Base-by-base conservation (phyloP, 2,797 vertebrate species). In the Zenarchopterus dispar region DNA sequence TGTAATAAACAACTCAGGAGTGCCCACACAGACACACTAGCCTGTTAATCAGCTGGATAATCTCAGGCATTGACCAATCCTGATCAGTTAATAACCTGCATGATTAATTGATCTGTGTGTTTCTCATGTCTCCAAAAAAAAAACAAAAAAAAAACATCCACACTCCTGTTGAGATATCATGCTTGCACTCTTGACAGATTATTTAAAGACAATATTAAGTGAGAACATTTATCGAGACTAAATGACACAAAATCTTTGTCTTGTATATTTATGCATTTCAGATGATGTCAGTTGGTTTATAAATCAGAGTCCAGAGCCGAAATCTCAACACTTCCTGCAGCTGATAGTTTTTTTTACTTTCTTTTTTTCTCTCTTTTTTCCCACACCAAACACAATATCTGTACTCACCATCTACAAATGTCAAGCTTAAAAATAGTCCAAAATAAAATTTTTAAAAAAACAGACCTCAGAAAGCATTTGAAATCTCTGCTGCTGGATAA, bases 231-330 rank as follows among this genome's bases (percentile, higher is more conserved):
- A 50, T 67, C 36, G 18, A 61, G 68, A 21, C 6, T 45, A 23
- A 10, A 68, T 58, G 10, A 0, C 16, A 70, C 33, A 2, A 4
- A 64, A 36, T 67, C 54, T 84, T 74, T 76, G 55, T 64, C 43
- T 70, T 66, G 39, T 51, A 49, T 64, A 78, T 67, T 54, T 7
- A 73, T 62, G 24, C 1, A 22, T 62, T 80, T 73, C 56, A 63
- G 55, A 73, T 82, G 56, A 67, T 18, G n/a, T 71, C 52, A 9
- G 31, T 33, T 33, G 1, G 31, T 10, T 36, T 10, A 13, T 11
- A 13, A 36, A 49, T 28, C 56, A 54, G 44, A 21, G 46, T 67
- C 42, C 2, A 22, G 22, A 73, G 67, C 43, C 57, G 57, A 76
- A 62, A 56, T 57, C 36, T 54, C 53, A 68, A 51, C 55, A 16